Evolutionary conservation across 2,113 vertebrate species (phyloP).

Genomic region (Elgaria multicarinata): DNA sequence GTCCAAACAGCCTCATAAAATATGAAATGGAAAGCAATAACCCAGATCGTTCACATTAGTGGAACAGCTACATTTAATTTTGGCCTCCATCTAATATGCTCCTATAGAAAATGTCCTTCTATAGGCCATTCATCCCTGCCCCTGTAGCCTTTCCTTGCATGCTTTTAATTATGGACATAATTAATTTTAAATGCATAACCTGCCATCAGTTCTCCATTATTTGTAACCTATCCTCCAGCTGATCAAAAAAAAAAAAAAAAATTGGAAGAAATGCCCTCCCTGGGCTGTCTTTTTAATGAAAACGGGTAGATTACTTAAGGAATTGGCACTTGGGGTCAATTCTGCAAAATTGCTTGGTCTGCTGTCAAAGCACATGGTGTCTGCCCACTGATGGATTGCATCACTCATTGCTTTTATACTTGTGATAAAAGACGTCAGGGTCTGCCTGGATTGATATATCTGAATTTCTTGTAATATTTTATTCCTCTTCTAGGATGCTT

Average conservation of each 20-base stretch:
- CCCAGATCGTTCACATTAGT: constrained; percentile 68
- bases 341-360: constrained; percentile 59
- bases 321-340: constrained; percentile 60
- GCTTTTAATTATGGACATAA: constrained; percentile 71
- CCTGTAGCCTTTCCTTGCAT: constrained; percentile 59
- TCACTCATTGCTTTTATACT: constrained; percentile 68
- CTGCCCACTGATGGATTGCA: constrained; percentile 54
- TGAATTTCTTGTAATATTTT: constrained; percentile 65
- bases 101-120: constrained; percentile 48
- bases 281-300: constrained; percentile 55
- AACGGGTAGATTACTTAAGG: constrained; percentile 65
- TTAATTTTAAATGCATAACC: constrained; percentile 73
- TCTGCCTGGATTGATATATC: constrained; percentile 66
- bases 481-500: constrained; percentile 49
- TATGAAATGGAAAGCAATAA: constrained; percentile 42
- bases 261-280: constrained; percentile 46
- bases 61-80: constrained; percentile 58
- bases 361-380: constrained; percentile 60
- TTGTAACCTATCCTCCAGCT: constrained; percentile 65
- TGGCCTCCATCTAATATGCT: constrained; percentile 60
- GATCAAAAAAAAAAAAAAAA: constrained; percentile 26
- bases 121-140: constrained; percentile 60
- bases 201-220: constrained; percentile 59
- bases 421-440: constrained; percentile 59
- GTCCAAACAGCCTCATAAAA: constrained; percentile 47